Percentiles rank a stretch among this genome's conserved stretches.
phyloP scores from a whole-genome alignment of 2,797 vertebrate genomes.

The Anguilla anguilla region DNA sequence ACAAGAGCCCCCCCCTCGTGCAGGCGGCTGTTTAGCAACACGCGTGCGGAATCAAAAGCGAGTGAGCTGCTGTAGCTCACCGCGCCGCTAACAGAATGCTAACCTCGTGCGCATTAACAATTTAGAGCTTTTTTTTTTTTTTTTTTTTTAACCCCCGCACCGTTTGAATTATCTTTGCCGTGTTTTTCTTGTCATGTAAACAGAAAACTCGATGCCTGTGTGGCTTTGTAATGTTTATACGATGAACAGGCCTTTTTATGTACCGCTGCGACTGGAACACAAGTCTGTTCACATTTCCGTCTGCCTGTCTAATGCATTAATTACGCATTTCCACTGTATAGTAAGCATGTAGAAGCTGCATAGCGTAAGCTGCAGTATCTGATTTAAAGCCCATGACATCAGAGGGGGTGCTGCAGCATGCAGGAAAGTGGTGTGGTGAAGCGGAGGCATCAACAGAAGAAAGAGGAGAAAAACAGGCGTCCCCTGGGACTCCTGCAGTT shows the following conservation, averaged over 20 bases:
- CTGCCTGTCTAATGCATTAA: conserved; percentile 77
- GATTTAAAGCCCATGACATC: conserved; percentile 78
- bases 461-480: conserved; percentile 34
- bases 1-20: conserved; percentile 52
- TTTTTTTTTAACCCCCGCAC: conserved; percentile 36
- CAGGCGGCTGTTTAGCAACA: conserved; percentile 53
- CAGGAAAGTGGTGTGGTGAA: conserved; percentile 55
- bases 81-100: conserved; percentile 64
- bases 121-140: conserved; percentile 63
- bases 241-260: conserved; percentile 64
- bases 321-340: conserved; percentile 75
- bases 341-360: conserved; percentile 64
- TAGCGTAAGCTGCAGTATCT: conserved; percentile 70
- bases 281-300: conserved; percentile 62
- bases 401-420: conserved; percentile 56
- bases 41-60: conserved; percentile 69
- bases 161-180: conserved; percentile 75
- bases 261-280: conserved; percentile 31
- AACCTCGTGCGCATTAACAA: conserved; percentile 77
- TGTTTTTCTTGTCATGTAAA: conserved; percentile 75
- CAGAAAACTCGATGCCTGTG: conserved; percentile 73
- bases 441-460: conserved; percentile 37
- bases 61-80: conserved; percentile 37
- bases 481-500: conserved; percentile 9
- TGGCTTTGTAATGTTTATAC: conserved; percentile 76